Evolutionary conservation across 2,113 vertebrate species (phyloP).

Genomic region (Saguinus midas): DNA sequence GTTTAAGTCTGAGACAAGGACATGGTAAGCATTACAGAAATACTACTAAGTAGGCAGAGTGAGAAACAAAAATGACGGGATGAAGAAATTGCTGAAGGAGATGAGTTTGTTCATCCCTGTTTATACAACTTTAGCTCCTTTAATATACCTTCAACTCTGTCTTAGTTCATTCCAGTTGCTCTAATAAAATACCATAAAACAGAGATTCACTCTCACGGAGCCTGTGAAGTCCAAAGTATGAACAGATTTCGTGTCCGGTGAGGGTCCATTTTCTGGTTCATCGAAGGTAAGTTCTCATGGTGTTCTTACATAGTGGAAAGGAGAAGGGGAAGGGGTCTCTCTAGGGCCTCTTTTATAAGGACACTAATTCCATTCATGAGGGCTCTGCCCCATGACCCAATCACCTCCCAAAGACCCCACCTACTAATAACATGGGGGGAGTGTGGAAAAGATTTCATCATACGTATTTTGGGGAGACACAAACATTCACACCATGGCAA

Average conservation of each 20-base stretch:
- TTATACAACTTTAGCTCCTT: neutral
- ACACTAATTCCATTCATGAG: neutral
- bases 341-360: neutral
- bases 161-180: neutral
- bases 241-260: neutral
- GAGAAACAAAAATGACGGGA: neutral
- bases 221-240: neutral
- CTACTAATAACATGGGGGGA: neutral
- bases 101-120: neutral
- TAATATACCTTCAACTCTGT: neutral
- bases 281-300: neutral
- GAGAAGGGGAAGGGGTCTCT: rapidly evolving
- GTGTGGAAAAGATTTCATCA: neutral
- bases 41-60: neutral
- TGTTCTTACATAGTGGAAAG: neutral
- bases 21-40: neutral
- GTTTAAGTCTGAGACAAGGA: neutral
- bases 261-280: neutral
- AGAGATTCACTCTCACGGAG: neutral
- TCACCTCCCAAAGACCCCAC: neutral
- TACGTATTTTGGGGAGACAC: neutral
- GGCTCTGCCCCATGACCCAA: neutral
- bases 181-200: neutral
- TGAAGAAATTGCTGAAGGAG: neutral
- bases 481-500: neutral